Percentiles rank a stretch among this genome's conserved stretches.
Conservation (phyloP, 2,113 vertebrate species). For the Myotis brandtii region DNA sequence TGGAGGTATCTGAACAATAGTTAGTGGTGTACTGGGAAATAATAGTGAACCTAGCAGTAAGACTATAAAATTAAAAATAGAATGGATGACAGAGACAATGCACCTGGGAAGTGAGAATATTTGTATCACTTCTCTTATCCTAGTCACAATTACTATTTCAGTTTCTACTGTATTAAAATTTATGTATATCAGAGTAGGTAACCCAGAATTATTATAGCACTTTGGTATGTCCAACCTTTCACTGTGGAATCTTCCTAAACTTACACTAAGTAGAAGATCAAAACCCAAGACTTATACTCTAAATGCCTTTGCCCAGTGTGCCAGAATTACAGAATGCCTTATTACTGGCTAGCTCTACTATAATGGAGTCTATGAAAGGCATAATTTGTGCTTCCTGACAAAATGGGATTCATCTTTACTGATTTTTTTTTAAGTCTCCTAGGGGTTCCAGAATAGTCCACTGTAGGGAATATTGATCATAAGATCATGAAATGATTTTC, state of each 20-base stretch:
- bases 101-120: conserved; percentile 16
- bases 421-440: neutral
- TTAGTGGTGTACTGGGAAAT: neutral
- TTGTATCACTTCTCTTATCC: conserved; percentile 34
- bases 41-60: neutral
- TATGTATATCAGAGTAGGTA: neutral
- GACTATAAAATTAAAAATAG: neutral
- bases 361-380: neutral
- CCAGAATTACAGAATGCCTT: neutral
- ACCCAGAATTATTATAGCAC: neutral
- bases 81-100: neutral
- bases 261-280: neutral
- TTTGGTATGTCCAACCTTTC: neutral
- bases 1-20: neutral
- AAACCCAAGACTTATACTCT: neutral
- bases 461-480: conserved; percentile 29
- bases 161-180: neutral
- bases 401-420: conserved; percentile 3
- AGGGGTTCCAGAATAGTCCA: conserved; percentile 29
- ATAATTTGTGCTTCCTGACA: neutral
- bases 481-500: conserved; percentile 23
- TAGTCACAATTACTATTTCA: neutral
- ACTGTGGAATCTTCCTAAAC: neutral
- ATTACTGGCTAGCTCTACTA: neutral
- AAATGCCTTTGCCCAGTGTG: neutral